Conservation (phyloP, 2,113 vertebrate genomes). For the Brachyistius frenatus region DNA sequence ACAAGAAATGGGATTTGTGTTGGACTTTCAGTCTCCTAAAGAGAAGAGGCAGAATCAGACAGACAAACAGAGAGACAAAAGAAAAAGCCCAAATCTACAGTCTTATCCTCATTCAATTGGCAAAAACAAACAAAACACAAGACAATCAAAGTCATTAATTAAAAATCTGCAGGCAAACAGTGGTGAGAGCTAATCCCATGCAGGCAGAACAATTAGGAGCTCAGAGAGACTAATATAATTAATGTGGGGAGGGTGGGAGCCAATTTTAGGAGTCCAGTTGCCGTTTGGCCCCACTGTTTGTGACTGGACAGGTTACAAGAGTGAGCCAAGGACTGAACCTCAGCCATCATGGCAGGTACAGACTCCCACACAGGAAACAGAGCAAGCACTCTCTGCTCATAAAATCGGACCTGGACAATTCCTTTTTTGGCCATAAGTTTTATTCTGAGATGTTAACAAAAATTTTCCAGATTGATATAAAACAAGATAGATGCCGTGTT, state of each 20-base stretch:
- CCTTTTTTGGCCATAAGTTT: slow-evolving; percentile 33
- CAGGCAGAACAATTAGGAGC: slow-evolving; percentile 43
- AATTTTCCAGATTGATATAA: slow-evolving; percentile 51
- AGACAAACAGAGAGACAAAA: slow-evolving; percentile 64
- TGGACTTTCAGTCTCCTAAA: slow-evolving; percentile 54
- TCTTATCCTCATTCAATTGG: slow-evolving; percentile 58
- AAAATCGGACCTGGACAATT: slow-evolving; percentile 55
- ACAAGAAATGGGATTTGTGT: slow-evolving; percentile 76
- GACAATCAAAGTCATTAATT: slow-evolving; percentile 66
- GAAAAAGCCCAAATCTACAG: slow-evolving; percentile 39
- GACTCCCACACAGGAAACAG: slow-evolving; percentile 53
- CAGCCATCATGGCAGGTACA: slow-evolving; percentile 47
- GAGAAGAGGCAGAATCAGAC: slow-evolving; percentile 53
- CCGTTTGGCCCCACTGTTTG: slow-evolving; percentile 32
- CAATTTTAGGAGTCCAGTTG: slow-evolving; percentile 51
- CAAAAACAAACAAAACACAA: slow-evolving; percentile 44
- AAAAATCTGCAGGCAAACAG: slow-evolving; percentile 59
- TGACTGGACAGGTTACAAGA: slow-evolving; percentile 45
- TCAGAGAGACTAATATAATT: slow-evolving; percentile 53
- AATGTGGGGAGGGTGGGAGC: slow-evolving; percentile 48
- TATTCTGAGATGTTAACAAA: slow-evolving; percentile 33
- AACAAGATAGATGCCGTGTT: slow-evolving; percentile 31
- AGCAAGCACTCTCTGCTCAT: slow-evolving; percentile 43
- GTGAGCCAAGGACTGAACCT: slow-evolving; percentile 45
- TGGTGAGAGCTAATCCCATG: slow-evolving; percentile 60